Base-by-base conservation (phyloP, 2,797 vertebrate species). In the Phataginus tricuspis region DNA sequence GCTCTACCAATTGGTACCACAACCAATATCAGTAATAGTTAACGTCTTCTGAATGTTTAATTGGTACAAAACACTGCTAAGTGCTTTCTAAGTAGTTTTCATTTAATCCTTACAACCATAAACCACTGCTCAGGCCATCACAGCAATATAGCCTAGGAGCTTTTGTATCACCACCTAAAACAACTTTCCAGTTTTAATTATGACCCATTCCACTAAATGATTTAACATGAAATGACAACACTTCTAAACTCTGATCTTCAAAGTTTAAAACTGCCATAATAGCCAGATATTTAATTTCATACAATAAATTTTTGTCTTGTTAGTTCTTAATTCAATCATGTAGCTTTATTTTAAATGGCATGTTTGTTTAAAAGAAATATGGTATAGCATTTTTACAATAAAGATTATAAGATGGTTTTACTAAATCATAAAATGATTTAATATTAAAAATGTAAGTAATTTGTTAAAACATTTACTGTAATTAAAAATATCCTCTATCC, bases 321-420 rank as follows among this genome's bases (percentile, higher is more conserved):
- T 66, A 96, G 49, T 19, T 42, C 13, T 92, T 79, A 85, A 93
- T 78, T 84, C 72, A 90, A 68, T 23, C n/a, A 66, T 39, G 2
- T 86, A 79, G 69, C 72, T 92, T 84, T 86, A 95, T 72, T 86
- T 94, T 79, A 95, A 90, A 68, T 69, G 57, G 18, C 29, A 53
- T 68, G 45, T 83, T 53, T 90, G 45, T 59, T 91, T 85, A 78
- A 2, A 91, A 63, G 21, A 37, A 59, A 96, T 23, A 86, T 5
- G 82, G 13, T 64, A 77, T 3, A 27, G 5, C 61, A 7, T 49
- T 90, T 93, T 92, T 64, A 93, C 27, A 86, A 64, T 31, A 69
- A 89, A 87, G 45, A 7, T 42, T 75, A 11, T 0, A 55, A 90
- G 12, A 64, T 42, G 7, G 8, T 86, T 75, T 79, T 27, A 29